phyloP scores from a whole-genome alignment of 2,888 invertebrate species.

The Bugulina stolonifera region DNA sequence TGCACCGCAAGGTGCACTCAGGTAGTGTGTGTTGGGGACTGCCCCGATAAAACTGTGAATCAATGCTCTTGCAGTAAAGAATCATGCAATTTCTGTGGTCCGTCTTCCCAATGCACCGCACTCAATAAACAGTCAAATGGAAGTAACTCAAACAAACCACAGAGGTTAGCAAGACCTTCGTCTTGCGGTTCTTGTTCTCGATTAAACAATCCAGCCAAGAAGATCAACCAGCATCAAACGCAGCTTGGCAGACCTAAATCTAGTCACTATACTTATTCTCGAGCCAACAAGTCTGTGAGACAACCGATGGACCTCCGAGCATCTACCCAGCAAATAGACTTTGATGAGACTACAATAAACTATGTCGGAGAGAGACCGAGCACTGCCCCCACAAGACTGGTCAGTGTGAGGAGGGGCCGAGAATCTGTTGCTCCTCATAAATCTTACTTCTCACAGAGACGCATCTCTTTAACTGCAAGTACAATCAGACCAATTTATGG shows the following conservation, averaged over 20 bases:
- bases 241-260: conserved; percentile 19
- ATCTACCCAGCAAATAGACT: conserved; percentile 12
- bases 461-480: not conserved
- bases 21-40: conserved; percentile 10
- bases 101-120: not conserved
- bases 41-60: not conserved
- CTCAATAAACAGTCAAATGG: not conserved
- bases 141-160: not conserved
- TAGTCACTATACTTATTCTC: conserved; percentile 18
- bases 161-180: not conserved
- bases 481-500: conserved; percentile 7
- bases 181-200: not conserved
- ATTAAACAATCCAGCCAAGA: not conserved
- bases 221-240: not conserved
- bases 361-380: not conserved
- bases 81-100: not conserved
- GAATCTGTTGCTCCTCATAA: conserved; percentile 21
- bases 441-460: conserved; percentile 15
- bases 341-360: not conserved
- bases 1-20: not conserved
- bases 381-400: not conserved
- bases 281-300: not conserved
- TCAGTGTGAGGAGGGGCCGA: not conserved
- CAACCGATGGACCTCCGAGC: conserved; percentile 9
- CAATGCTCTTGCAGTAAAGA: not conserved